Percentiles rank a stretch among this genome's conserved stretches.
phyloP scores from a whole-genome alignment of 2,888 invertebrate species.

The Elegia similella region DNA sequence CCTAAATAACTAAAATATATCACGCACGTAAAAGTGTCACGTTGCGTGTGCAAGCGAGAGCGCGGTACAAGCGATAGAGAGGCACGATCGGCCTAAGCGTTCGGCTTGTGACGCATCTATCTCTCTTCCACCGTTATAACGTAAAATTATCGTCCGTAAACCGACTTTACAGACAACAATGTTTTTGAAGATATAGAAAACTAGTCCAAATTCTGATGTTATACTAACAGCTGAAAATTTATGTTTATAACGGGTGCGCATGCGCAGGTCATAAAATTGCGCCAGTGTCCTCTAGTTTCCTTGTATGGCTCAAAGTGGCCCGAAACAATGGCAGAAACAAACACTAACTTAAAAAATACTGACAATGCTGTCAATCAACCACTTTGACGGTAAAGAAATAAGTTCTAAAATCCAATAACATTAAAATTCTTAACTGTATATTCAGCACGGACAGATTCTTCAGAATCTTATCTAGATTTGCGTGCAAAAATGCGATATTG shows the following conservation, averaged over 20 bases:
- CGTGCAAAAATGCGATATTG: background rate
- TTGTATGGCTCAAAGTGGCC: conserved; percentile 58
- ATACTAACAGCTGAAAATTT: background rate
- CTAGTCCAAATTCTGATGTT: background rate
- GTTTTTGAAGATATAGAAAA: too few relatives aligned
- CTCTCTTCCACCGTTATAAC: too few relatives aligned
- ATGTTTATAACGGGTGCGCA: conserved; percentile 8
- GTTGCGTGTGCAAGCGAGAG: too few relatives aligned
- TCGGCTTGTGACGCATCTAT: too few relatives aligned
- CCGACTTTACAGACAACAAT: too few relatives aligned
- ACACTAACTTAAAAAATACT: conserved; percentile 26
- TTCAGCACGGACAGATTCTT: conserved; percentile 3
- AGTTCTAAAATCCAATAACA: conserved; percentile 29
- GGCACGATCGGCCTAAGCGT: too few relatives aligned
- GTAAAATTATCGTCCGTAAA: too few relatives aligned
- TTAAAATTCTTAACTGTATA: conserved; percentile 20
- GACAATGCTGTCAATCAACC: conserved; percentile 19
- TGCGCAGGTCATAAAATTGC: conserved; percentile 31
- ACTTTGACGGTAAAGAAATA: conserved; percentile 25
- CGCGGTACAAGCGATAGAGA: too few relatives aligned
- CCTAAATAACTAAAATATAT: too few relatives aligned
- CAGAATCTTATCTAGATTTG: conserved; percentile 11
- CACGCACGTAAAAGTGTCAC: too few relatives aligned
- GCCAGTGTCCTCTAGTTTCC: conserved; percentile 37
- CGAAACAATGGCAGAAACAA: conserved; percentile 42